A percentile compares a stretch with the other conserved stretches of the same genome.
Conservation (phyloP, 2,888 invertebrate species). For the Prostheceraeus crozeri region DNA sequence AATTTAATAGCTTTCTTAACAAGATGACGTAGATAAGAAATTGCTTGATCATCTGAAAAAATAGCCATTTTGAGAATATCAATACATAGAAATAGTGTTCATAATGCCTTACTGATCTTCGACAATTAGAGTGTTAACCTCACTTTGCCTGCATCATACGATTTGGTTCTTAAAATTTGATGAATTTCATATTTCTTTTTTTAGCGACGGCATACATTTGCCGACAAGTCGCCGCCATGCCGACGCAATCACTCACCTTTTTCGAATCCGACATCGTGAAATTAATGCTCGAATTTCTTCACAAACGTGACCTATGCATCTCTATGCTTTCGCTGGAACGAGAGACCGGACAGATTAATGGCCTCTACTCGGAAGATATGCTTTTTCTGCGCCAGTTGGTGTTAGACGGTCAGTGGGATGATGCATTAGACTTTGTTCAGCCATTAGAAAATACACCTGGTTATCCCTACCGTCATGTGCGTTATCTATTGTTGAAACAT, state of each 20-base stretch:
- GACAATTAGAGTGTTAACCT: no score
- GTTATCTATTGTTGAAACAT: conserved; percentile 77
- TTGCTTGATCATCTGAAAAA: no score
- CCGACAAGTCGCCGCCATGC: no score
- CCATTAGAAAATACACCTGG: conserved; percentile 68
- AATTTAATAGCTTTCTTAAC: no score
- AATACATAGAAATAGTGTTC: no score
- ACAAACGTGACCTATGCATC: conserved; percentile 80
- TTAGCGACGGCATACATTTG: no score
- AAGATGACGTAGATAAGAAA: no score
- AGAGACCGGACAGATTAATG: conserved; percentile 70
- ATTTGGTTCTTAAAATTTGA: no score
- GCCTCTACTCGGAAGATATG: conserved; percentile 79
- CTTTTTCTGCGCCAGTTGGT: conserved; percentile 85
- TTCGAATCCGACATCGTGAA: conserved; percentile 61
- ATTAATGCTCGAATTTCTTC: conserved; percentile 59
- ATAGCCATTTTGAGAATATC: no score
- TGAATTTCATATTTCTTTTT: no score
- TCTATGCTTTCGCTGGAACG: conserved; percentile 77
- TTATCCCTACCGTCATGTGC: conserved; percentile 76
- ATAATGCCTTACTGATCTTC: no score
- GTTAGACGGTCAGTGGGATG: conserved; percentile 92
- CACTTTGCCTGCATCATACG: no score
- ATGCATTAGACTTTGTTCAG: conserved; percentile 87
- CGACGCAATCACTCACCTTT: conserved; percentile 23